Conservation (phyloP, 2,888 invertebrate genomes). For the Panopea generosa region DNA sequence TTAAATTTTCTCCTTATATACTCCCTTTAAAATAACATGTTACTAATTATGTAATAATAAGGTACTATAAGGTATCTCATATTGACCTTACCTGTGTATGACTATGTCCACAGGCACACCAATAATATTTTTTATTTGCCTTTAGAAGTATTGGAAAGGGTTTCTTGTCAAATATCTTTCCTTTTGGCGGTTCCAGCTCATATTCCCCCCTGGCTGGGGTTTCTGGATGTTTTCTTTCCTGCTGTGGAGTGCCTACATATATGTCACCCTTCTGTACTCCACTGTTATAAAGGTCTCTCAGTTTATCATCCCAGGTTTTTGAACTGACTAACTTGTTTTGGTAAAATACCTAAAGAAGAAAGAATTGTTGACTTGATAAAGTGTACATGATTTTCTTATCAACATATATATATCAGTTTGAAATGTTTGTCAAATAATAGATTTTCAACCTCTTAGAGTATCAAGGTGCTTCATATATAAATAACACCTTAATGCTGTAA, state of each 20-base stretch:
- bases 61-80: too few species aligned
- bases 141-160: conserved; percentile 93
- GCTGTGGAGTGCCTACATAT: conserved; percentile 16
- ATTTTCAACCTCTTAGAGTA: too few species aligned
- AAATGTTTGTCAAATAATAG: too few species aligned
- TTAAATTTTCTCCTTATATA: too few species aligned
- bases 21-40: too few species aligned
- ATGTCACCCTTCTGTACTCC: conserved; percentile 10
- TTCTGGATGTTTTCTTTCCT: conserved; percentile 68
- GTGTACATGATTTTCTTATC: too few species aligned
- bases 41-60: too few species aligned
- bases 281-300: conserved; percentile 10
- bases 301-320: too few species aligned
- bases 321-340: not conserved
- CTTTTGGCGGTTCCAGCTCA: conserved; percentile 86
- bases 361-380: too few species aligned
- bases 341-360: conserved; percentile 6
- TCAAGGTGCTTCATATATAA: too few species aligned
- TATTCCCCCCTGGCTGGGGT: conserved; percentile 63
- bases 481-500: too few species aligned
- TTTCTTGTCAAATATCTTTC: conserved; percentile 93
- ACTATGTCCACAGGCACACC: conserved; percentile 98
- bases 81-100: conserved; percentile 91
- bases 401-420: too few species aligned
- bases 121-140: conserved; percentile 91